phyloP scores from a whole-genome alignment of 2,113 vertebrate species.

The Sardina pilchardus region DNA sequence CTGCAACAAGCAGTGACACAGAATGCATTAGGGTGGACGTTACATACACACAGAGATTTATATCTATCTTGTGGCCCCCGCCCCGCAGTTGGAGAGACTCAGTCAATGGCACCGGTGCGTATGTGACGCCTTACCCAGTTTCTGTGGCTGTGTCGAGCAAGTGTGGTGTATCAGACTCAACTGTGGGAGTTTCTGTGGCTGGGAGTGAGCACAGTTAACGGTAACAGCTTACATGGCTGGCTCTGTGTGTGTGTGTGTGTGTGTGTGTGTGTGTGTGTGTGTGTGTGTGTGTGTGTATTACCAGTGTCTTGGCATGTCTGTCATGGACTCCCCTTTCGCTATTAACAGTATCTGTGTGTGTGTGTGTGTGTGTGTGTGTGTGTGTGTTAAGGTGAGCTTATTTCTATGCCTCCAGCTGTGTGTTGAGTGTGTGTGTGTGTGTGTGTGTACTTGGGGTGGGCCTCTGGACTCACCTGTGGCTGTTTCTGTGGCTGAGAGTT shows the following conservation, averaged over 20 bases:
- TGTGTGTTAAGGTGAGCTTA: not conserved
- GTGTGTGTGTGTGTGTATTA: not conserved
- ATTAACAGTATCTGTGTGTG: not conserved
- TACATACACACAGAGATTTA: not conserved
- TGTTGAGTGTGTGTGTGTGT: too few species aligned
- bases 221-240: not conserved
- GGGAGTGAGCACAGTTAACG: not conserved
- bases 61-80: not conserved
- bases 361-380: too few species aligned
- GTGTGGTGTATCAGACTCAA: not conserved
- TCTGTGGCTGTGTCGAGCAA: slow-evolving; percentile 1
- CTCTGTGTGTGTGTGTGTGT: slow-evolving; percentile 4
- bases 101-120: not conserved
- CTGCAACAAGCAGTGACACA: slow-evolving; percentile 59
- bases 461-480: slow-evolving; percentile 80
- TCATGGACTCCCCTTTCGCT: not conserved
- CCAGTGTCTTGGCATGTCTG: not conserved
- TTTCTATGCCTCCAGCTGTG: too few species aligned
- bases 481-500: slow-evolving; percentile 89
- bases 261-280: slow-evolving; percentile 11
- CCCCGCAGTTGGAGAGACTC: not conserved
- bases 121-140: not conserved
- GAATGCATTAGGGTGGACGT: not conserved
- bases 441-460: not conserved
- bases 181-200: not conserved